Evolutionary conservation across 2,797 vertebrate genomes (phyloP), one percentile per base, ranked within the genome.

Genomic region (Fundulus diaphanus): DNA sequence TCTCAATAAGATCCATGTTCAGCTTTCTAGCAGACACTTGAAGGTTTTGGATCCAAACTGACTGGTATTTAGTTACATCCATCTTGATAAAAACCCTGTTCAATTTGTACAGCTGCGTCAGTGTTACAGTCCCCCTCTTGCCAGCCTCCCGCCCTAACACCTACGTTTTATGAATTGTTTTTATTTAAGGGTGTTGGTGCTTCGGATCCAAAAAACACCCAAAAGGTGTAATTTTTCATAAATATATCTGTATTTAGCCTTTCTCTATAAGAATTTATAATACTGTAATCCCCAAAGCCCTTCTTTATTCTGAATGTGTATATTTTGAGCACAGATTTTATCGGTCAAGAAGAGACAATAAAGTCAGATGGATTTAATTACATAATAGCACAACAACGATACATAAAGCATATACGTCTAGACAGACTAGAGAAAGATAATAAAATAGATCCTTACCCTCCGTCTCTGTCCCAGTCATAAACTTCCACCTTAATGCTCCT

Each of bases 401-500:
- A 20, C 15, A 27, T 2, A 44, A 20, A 3, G 6, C 3, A 7
- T 5, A 11, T 27, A 22, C 46, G 46, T 13, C 20, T 48, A 13
- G 24, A 68, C 37, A 57, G 9, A 31, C 5, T 56, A 18, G 27
- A 37, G 20, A 31, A 57, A 22, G 31, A 63, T 51, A 33, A 67
- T 37, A 40, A 46, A 46, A 52, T 4, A 52, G 29, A 74, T 37
- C 31, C 95, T 95, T 92, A 98, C 97, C 97, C 96, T 91, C 97
- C 97, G 76, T 97, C 96, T 95, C 97, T 93, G 87, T 98, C 97
- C 97, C 97, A 98, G 86, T 98, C 97, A 72, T 97, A 97, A 29
- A 97, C 97, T 90, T 98, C 97, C 87, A 97, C 92, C 92, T 97
- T 97, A 82, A 98, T 97, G 84, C 96, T 97, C 94, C 97, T 98